Conservation (phyloP, 2,113 vertebrate genomes). For the Chauna torquata region DNA sequence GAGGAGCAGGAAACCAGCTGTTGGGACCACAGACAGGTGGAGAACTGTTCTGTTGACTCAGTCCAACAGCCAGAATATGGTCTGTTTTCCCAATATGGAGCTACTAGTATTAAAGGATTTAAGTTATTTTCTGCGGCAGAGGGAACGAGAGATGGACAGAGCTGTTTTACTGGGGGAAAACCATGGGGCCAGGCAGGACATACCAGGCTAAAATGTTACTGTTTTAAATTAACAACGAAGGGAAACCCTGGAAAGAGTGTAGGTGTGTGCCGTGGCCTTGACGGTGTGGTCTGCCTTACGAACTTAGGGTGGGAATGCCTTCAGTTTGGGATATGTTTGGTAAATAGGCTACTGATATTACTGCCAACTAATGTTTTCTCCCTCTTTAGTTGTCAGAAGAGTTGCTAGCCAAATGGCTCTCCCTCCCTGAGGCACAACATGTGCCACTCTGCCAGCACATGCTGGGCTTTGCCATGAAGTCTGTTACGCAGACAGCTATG, state of each 20-base stretch:
- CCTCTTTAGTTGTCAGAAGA: conserved; percentile 88
- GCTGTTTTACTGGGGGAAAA: not conserved
- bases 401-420: conserved; percentile 89
- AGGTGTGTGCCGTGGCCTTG: not conserved
- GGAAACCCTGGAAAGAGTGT: not conserved
- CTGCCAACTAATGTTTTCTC: conserved; percentile 27
- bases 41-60: not conserved
- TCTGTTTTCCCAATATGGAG: not conserved
- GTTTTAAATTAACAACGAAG: not conserved
- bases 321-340: not conserved
- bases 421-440: conserved; percentile 88
- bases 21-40: not conserved
- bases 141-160: not conserved
- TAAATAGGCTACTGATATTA: conserved; percentile 23
- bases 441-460: conserved; percentile 91
- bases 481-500: conserved; percentile 89
- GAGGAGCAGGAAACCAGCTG: not conserved
- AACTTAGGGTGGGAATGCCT: not conserved
- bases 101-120: not conserved
- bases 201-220: not conserved
- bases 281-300: not conserved
- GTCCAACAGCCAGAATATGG: not conserved
- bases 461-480: conserved; percentile 93
- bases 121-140: not conserved
- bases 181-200: not conserved